A percentile compares a stretch with the other conserved stretches of the same genome.
Conservation (phyloP, 2,888 invertebrate species). For the Thereva unica region DNA sequence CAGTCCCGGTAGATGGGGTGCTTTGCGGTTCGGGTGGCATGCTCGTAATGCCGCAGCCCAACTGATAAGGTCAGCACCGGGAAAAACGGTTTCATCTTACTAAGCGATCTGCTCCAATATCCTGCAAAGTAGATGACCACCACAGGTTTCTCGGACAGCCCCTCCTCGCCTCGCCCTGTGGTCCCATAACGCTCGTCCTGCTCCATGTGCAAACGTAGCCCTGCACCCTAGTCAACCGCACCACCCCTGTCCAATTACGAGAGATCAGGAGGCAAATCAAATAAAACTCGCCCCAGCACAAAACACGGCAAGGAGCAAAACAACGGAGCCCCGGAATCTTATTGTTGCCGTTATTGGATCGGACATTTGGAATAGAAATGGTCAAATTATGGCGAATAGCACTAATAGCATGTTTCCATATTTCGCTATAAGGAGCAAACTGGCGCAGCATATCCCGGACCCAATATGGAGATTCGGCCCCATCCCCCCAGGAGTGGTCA, state of each 20-base stretch:
- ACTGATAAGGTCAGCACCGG: constrained; percentile 38
- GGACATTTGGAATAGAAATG: constrained; percentile 49
- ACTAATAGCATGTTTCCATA: constrained; percentile 36
- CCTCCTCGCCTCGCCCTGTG: too few relatives aligned
- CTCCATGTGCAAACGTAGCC: constrained; percentile 17
- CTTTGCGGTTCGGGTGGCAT: constrained; percentile 6
- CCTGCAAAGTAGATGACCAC: constrained; percentile 27
- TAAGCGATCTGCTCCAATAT: constrained; percentile 38
- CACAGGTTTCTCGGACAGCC: constrained; percentile 13
- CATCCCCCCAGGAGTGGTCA: neutral
- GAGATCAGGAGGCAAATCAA: constrained; percentile 35
- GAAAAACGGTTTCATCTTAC: constrained; percentile 41
- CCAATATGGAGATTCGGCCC: constrained; percentile 1
- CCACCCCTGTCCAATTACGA: constrained; percentile 34
- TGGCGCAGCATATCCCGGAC: neutral
- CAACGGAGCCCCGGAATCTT: constrained; percentile 39
- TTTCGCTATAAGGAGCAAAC: constrained; percentile 33
- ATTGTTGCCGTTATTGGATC: constrained; percentile 48
- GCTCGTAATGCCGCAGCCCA: constrained; percentile 15
- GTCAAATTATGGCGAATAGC: constrained; percentile 48
- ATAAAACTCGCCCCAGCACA: constrained; percentile 20
- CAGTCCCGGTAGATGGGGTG: constrained; percentile 19
- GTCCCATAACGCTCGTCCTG: too few relatives aligned
- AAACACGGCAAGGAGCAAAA: constrained; percentile 35
- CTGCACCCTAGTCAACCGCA: neutral